Base-by-base conservation (phyloP, 2,888 invertebrate species). In the Drosophila atripex region DNA sequence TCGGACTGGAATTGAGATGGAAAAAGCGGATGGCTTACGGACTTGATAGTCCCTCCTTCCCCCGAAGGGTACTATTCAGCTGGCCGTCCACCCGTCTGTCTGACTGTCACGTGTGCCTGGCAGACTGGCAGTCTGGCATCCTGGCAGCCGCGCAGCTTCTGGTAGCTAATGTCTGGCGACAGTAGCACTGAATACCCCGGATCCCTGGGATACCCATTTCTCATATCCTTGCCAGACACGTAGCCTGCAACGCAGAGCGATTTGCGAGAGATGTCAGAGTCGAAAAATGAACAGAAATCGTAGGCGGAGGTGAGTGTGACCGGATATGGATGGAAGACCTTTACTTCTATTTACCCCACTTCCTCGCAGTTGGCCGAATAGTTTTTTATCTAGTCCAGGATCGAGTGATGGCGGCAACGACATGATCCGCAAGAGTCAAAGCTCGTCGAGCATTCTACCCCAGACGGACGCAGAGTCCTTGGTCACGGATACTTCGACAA, bases 261-360 rank as follows among this genome's bases (percentile, higher is more conserved):
- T 82, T 82, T 88, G 82, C 71, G 77, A 88, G 86, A 86, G 78
- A 86, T 82, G 82, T 82, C 82, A 82, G 43, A 68, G 16, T 66
- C 50, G 57, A 73, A 76, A 85, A 85, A 88, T 86, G 82, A 86
- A 64, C 55, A 60, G 52, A 65, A 71, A 78, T 76, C 52, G 52
- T 71, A 73, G 55, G 28, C 65, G 59, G 73, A 78, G 82, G 82
- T 88, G 63, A 82, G 39, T 41, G 9, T 18, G 3, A 14, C 14
- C 35, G n/a, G 35, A n/a, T 35, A 16, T 8, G 3, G 3, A 3
- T 41, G 39, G 6, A 3, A 41, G 18, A 38, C 11, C 16, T 35
- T 18, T 11, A 41, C 16, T 16, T 18, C 4, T 18, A 4, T 41
- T 18, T 41, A 3, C 1, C 11, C 6, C 18, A 3, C 18, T 18